These are phyloP conservation scores for Alexandromys oeconomus DNA, from an alignment of 2,797 vertebrate species.

Conservation along the genomic window DNA sequence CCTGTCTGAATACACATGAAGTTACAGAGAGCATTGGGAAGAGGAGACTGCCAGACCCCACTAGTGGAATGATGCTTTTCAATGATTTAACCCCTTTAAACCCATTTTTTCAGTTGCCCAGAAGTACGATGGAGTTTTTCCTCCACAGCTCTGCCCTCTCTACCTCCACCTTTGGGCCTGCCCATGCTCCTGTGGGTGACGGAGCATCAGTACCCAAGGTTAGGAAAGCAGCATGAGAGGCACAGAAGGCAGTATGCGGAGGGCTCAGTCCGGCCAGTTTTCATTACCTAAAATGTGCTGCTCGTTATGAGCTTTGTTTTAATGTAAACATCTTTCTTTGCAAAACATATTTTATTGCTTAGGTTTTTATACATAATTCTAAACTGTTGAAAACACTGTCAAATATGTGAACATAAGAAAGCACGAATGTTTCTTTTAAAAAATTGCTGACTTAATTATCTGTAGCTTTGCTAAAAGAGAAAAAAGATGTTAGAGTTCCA, in stretches of 20 bases:
- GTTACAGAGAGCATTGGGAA: conserved; percentile 29
- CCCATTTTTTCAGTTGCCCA: conserved; percentile 1
- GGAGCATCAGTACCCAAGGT: rapidly evolving
- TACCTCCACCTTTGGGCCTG: neutral
- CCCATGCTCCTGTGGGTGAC: rapidly evolving
- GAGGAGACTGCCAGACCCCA: conserved; percentile 58
- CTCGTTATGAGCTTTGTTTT: conserved; percentile 61
- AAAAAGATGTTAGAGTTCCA: conserved; percentile 20
- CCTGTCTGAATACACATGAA: conserved; percentile 15
- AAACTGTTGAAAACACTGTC: conserved; percentile 63
- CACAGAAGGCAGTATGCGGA: rapidly evolving
- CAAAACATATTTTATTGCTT: conserved; percentile 58
- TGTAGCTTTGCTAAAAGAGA: conserved; percentile 55
- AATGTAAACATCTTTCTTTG: conserved; percentile 38
- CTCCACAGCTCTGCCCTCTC: neutral
- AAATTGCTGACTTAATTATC: conserved; percentile 60
- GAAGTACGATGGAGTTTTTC: neutral
- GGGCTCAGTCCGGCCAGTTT: neutral
- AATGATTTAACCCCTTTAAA: conserved; percentile 13
- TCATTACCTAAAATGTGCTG: conserved; percentile 58
- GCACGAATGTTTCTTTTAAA: conserved; percentile 44
- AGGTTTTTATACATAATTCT: conserved; percentile 67
- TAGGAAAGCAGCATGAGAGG: rapidly evolving
- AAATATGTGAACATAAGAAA: conserved; percentile 41
- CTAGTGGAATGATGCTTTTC: neutral